phyloP scores from a whole-genome alignment of 2,113 vertebrate genomes.

The Opisthocomus hoazin region DNA sequence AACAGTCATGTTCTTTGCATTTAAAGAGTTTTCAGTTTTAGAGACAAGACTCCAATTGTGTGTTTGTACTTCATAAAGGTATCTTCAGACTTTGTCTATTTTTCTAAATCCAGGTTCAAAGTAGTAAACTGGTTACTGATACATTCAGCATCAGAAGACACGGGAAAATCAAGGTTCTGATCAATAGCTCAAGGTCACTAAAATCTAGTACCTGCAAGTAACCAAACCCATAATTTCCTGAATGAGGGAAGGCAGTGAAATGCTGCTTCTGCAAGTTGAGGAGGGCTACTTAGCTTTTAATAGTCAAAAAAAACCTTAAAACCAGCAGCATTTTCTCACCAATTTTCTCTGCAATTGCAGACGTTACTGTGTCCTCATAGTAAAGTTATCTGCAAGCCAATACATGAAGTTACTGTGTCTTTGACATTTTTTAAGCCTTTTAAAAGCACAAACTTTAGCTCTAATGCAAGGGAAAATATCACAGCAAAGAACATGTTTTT shows the following conservation, averaged over 20 bases:
- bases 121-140: background rate
- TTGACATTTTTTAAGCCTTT: background rate
- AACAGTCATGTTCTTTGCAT: background rate
- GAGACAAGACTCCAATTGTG: background rate
- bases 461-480: background rate
- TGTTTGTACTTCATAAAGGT: background rate
- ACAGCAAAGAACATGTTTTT: background rate
- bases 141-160: fast-evolving
- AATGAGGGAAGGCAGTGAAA: background rate
- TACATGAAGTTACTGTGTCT: background rate
- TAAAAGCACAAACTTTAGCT: background rate
- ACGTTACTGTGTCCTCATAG: background rate
- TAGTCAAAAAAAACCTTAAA: background rate
- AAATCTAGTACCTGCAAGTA: background rate
- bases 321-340: background rate
- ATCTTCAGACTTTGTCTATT: background rate
- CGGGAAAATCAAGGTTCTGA: background rate
- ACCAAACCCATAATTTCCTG: background rate
- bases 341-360: background rate
- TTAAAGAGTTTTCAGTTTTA: background rate
- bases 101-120: background rate
- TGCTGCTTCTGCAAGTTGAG: background rate
- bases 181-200: background rate
- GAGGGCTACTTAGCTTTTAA: background rate
- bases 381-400: background rate